These are phyloP conservation scores for Mormyrus hasselquistii DNA, from an alignment of 2,797 vertebrate genomes.

Conservation along the genomic window DNA sequence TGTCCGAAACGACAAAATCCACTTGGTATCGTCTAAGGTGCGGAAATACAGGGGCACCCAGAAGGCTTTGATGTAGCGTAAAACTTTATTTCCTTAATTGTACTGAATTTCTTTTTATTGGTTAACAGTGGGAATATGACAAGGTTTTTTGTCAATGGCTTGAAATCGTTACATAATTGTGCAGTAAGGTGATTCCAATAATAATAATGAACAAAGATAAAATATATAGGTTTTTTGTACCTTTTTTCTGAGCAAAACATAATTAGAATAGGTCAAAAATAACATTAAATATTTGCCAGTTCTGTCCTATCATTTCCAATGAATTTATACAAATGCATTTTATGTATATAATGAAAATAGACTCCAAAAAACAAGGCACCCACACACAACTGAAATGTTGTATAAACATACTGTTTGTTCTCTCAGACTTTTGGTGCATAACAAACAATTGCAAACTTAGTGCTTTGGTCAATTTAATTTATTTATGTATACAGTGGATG, in stretches of 20 bases:
- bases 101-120: neutral
- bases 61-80: neutral
- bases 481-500: neutral
- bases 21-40: neutral
- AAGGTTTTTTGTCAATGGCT: neutral
- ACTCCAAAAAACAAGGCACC: neutral
- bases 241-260: neutral
- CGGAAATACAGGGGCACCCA: neutral
- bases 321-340: neutral
- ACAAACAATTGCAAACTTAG: neutral
- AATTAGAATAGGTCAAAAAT: neutral
- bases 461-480: neutral
- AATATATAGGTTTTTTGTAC: neutral
- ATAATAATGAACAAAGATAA: neutral
- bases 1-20: neutral
- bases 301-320: neutral
- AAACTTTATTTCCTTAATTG: neutral
- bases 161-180: neutral
- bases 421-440: neutral
- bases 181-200: neutral
- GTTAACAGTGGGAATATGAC: neutral
- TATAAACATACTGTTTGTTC: neutral
- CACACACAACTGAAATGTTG: neutral
- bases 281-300: neutral
- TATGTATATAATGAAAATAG: neutral